Evolutionary conservation across 2,888 invertebrate genomes (phyloP).

Genomic region (Opisthograptis luteolata): DNA sequence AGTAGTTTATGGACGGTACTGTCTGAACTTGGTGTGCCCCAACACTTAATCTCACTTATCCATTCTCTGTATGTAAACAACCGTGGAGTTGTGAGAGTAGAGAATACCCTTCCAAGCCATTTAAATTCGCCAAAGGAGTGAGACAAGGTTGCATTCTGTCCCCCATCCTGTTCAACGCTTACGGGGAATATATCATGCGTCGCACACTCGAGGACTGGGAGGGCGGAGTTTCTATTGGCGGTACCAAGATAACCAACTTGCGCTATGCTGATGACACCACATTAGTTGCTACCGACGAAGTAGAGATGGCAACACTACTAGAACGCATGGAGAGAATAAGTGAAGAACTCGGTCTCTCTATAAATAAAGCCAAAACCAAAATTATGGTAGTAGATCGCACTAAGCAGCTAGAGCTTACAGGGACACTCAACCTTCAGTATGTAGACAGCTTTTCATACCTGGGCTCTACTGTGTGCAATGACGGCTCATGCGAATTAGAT

Average conservation of each 20-base stretch:
- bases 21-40: conserved; percentile 17
- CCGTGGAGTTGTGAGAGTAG: background rate
- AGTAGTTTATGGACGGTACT: conserved; percentile 18
- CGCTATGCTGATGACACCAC: conserved; percentile 36
- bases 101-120: background rate
- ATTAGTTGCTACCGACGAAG: conserved; percentile 11
- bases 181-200: conserved; percentile 7
- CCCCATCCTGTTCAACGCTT: conserved; percentile 1
- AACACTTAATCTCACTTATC: conserved; percentile 15
- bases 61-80: background rate
- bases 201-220: background rate
- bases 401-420: background rate
- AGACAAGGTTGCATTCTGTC: background rate
- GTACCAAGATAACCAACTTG: conserved; percentile 17
- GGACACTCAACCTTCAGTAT: background rate
- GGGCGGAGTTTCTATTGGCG: background rate
- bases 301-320: conserved; percentile 18
- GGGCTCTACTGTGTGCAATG: background rate
- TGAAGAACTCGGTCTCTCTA: conserved; percentile 13
- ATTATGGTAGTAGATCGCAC: background rate
- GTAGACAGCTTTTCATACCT: background rate
- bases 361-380: conserved; percentile 26
- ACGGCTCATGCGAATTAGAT: background rate
- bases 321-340: conserved; percentile 11
- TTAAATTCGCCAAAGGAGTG: background rate